Percentiles rank a stretch among this genome's conserved stretches.
These are phyloP conservation scores for Gonioctena quinquepunctata DNA, from an alignment of 1,140 invertebrate genomes.

Conservation along the genomic window DNA sequence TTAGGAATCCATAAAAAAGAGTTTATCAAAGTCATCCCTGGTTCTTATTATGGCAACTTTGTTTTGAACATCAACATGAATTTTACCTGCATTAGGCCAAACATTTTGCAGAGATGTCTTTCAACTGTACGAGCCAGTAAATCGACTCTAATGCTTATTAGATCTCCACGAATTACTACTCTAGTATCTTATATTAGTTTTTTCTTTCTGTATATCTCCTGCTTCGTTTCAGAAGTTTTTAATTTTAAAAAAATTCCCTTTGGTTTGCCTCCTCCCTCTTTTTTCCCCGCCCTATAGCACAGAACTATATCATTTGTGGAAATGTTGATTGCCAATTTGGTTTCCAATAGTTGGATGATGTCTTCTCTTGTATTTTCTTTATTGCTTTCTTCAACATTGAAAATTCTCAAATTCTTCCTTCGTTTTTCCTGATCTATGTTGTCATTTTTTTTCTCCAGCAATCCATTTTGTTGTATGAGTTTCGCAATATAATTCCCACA, in stretches of 20 bases:
- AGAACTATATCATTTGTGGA: conserved; percentile 1
- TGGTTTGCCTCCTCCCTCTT: too few relatives aligned
- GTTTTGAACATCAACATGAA: too few relatives aligned
- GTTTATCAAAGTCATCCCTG: too few relatives aligned
- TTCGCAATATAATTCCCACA: neutral
- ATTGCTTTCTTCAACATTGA: neutral
- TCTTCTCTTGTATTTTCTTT: conserved; percentile 1
- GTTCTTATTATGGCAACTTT: too few relatives aligned
- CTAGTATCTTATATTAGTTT: neutral
- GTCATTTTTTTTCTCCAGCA: neutral
- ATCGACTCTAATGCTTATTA: neutral
- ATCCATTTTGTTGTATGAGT: neutral
- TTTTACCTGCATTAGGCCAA: too few relatives aligned
- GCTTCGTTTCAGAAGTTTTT: neutral
- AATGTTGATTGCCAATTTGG: neutral
- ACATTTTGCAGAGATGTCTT: neutral
- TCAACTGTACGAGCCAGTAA: conserved; percentile 1
- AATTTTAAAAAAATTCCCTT: neutral
- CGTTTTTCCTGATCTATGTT: conserved; percentile 1
- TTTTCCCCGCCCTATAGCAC: neutral
- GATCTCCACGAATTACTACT: conserved; percentile 1
- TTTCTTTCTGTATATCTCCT: conserved; percentile 5
- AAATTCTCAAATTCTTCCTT: neutral
- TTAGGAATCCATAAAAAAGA: too few relatives aligned
- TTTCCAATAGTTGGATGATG: neutral